Conservation (phyloP, 2,797 vertebrate species). For the Coilia nasus region DNA sequence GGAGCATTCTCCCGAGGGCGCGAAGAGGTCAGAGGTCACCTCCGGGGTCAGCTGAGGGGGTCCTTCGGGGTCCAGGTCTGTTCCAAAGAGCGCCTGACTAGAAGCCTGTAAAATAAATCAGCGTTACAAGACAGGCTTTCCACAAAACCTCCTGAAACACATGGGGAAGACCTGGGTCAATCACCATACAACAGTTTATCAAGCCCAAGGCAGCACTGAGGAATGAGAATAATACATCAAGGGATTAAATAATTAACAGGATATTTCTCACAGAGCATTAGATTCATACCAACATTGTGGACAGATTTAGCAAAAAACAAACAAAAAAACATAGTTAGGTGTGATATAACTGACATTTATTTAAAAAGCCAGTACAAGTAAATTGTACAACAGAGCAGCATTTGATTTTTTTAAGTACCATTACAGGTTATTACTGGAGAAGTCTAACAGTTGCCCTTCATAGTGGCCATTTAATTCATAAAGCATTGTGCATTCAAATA, state of each 20-base stretch:
- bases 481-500: constrained; percentile 7
- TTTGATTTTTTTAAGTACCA: constrained; percentile 33
- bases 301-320: constrained; percentile 8
- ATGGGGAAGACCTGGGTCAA: constrained; percentile 27
- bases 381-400: constrained; percentile 54
- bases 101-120: constrained; percentile 88
- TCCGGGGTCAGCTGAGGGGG: constrained; percentile 82
- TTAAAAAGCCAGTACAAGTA: constrained; percentile 54
- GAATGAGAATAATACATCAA: background rate
- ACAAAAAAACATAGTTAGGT: constrained; percentile 29
- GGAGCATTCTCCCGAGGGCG: constrained; percentile 80
- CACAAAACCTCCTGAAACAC: constrained; percentile 5
- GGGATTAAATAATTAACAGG: background rate
- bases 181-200: background rate
- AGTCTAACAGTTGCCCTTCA: background rate
- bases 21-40: constrained; percentile 81
- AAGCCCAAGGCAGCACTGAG: background rate
- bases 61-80: constrained; percentile 87
- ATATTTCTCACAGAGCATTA: background rate
- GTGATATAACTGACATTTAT: constrained; percentile 60
- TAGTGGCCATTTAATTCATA: background rate
- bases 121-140: constrained; percentile 53
- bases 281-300: background rate
- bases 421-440: constrained; percentile 8
- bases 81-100: constrained; percentile 82